Evolutionary conservation across 2,113 vertebrate species (phyloP), one percentile per base, ranked within the genome.

Genomic region (Cavia porcellus): DNA sequence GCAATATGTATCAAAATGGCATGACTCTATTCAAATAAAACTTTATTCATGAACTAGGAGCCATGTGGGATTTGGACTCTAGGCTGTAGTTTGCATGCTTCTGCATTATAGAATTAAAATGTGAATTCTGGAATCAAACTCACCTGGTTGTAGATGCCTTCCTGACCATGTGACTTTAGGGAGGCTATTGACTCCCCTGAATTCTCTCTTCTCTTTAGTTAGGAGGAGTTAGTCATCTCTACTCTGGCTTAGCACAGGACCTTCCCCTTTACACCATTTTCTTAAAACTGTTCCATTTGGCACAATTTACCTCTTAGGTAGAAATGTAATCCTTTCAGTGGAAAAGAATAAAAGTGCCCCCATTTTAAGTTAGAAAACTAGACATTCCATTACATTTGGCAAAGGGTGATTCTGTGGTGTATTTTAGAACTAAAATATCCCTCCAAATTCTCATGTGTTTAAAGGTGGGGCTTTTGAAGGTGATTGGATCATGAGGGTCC

Each of bases 21-120:
- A 0, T 52, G 35, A 7, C 66, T n/a, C 10, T 50, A 32, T 32
- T 47, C 50, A 45, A 55, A 57, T 82, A 75, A 81, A 93, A 28
- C 93, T 66, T 72, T 92, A 70, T 87, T 86, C 80, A 25, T 20
- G 85, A 50, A 86, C 62, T 13, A 72, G 7, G 8, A 70, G 24
- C 45, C 0, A 0, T 45, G 4, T 55, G 25, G 50, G 14, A 28
- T 75, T n/a, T 28, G 50, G 50, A 30, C 28, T 14, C 0, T 25
- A 50, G 68, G 1, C 25, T 14, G 3, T 25, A 0, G 62, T 35
- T 61, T 70, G 47, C 5, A 0, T 9, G 2, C 11, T 50, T 19
- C 57, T 80, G 20, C 0, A 14, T 55, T 15, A 2, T 17, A 64
- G 17, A 32, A 1, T 24, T 59, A 30, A 45, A 50, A 61, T 28